Evolutionary conservation across 2,113 vertebrate genomes (phyloP).

Genomic region (Tragelaphus buxtoni): DNA sequence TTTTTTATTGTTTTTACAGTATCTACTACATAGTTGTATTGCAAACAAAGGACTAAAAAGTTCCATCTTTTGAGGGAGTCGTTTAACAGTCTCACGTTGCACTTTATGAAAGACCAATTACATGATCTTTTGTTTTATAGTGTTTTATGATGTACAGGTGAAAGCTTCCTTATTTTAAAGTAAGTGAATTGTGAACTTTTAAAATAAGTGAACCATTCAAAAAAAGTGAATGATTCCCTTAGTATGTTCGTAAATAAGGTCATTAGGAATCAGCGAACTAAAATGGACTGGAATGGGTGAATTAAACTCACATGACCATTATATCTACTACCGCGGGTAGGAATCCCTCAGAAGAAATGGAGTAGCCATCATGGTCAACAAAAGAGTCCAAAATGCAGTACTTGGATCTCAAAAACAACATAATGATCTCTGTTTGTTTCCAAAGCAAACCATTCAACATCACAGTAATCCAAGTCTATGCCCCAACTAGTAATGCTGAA

Average conservation of each 20-base stretch:
- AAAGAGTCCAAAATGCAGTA: too few relatives aligned
- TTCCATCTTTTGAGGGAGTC: not conserved
- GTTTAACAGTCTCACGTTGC: not conserved
- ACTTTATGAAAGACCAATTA: not conserved
- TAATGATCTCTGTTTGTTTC: too few relatives aligned
- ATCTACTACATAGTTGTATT: not conserved
- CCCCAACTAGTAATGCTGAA: too few relatives aligned
- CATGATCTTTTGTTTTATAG: not conserved
- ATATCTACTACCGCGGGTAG: too few relatives aligned
- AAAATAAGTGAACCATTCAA: not conserved
- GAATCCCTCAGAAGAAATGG: too few relatives aligned
- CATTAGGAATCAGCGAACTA: too few relatives aligned
- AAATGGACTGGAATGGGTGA: too few relatives aligned
- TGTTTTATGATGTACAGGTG: not conserved
- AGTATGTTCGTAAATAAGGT: not conserved
- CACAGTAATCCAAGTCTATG: too few relatives aligned
- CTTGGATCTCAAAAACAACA: too few relatives aligned
- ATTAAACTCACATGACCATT: too few relatives aligned
- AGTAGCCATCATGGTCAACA: too few relatives aligned
- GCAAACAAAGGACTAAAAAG: not conserved
- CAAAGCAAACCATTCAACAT: too few relatives aligned
- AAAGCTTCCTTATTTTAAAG: slow-evolving; percentile 14
- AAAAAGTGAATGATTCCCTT: not conserved
- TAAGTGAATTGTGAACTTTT: not conserved
- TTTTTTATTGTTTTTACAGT: slow-evolving; percentile 2